Conservation (phyloP, 2,113 vertebrate species). For the Strix aluco region DNA sequence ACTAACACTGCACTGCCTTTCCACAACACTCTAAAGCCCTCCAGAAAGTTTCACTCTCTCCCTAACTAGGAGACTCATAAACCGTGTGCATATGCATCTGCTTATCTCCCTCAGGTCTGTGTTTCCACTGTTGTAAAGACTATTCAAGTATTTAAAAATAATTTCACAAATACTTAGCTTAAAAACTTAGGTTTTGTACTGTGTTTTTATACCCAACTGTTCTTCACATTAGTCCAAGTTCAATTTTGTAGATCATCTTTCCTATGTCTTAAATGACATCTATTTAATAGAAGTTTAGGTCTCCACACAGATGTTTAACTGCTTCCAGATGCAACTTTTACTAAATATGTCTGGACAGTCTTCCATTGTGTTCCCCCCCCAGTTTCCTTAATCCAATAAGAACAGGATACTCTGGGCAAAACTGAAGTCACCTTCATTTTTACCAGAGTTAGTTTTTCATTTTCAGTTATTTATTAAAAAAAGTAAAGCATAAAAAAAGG, state of each 20-base stretch:
- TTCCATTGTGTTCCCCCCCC: not conserved
- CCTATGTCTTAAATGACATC: not conserved
- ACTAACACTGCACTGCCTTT: not conserved
- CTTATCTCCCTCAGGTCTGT: accelerated
- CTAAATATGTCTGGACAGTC: not conserved
- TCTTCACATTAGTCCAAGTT: not conserved
- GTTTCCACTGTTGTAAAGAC: not conserved
- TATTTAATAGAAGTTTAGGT: not conserved
- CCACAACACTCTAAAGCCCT: not conserved
- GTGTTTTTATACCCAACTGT: not conserved
- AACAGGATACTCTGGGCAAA: not conserved
- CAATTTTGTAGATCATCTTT: not conserved
- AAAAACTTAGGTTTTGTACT: not conserved
- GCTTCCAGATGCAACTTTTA: not conserved
- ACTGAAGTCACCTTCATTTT: not conserved
- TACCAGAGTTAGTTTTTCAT: not conserved
- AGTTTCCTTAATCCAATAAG: not conserved
- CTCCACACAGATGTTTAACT: not conserved
- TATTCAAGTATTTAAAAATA: not conserved
- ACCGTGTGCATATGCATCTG: not conserved
- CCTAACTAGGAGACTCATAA: not conserved
- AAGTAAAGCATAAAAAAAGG: not conserved
- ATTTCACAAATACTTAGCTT: not conserved
- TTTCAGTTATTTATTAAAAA: not conserved
- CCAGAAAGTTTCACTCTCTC: not conserved